Evolutionary conservation across 1,140 invertebrate species (phyloP), one percentile per base, ranked within the genome.

Genomic region (Drosophila pseudoananassae): DNA sequence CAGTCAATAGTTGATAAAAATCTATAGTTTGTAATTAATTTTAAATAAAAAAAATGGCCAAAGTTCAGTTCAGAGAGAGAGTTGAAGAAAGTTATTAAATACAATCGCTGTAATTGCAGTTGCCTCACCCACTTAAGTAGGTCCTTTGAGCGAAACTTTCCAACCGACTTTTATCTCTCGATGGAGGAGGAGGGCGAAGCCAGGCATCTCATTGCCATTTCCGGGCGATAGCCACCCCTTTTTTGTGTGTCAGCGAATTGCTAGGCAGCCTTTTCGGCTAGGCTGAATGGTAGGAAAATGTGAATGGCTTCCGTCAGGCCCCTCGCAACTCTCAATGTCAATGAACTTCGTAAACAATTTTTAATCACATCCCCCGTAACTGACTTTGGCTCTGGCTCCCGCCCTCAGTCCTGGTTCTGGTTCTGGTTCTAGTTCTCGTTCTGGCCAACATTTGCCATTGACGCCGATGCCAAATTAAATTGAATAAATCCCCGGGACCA

Each of bases 271-370:
- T 6, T 69, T 51, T 7, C 15, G n/a, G 10, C 36, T 15, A 23
- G 3, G 20, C 20, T 20, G 20, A 20, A 20, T 20, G 20, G 20
- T 20, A 20, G 20, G 40, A 43, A 17, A 8, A 15, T 36, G 27
- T 50, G 47, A 45, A 68, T 38, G 40, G 61, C 70, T 54, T 55
- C 51, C 38, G n/a, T 29, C 45, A 20, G 46, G 2, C 33, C 25
- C 25, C 25, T 23, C 17, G 36, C 23, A 23, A 14, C 20, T 27
- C 47, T 45, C 14, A 47, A 59, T 88, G 83, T 88, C 83, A 87
- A 82, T 88, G 83, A 87, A 87, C 83, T 87, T 88, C 64, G 78
- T 76, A 87, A 88, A 83, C 83, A 87, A 87, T 88, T 88, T 88
- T 83, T 87, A 87, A 87, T 87, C 83, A 87, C 83, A 78, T 72